A percentile compares a stretch with the other conserved stretches of the same genome.
Evolutionary conservation across 1,140 invertebrate species (phyloP).

Genomic region (Pentalonia nigronervosa): DNA sequence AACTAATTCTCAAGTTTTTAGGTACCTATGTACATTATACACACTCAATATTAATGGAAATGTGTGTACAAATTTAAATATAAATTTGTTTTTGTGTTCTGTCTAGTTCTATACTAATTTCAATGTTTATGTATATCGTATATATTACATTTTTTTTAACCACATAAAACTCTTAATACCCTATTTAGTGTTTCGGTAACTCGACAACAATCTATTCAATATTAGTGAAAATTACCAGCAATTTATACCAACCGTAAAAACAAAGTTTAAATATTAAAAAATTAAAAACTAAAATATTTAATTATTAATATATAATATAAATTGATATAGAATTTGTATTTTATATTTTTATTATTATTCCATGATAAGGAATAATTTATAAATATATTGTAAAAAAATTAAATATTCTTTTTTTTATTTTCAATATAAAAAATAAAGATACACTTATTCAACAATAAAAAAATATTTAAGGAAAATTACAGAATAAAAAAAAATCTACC

Average conservation of each 20-base stretch:
- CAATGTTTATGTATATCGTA: background rate
- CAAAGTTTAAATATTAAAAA: background rate
- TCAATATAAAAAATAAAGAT: too few species aligned
- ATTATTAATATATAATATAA: background rate
- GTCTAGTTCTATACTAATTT: background rate
- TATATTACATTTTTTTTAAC: background rate
- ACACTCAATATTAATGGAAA: background rate
- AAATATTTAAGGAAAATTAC: background rate
- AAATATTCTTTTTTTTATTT: too few species aligned
- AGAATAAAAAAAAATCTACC: background rate
- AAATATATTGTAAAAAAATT: too few species aligned
- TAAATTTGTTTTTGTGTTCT: background rate
- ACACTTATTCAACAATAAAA: too few species aligned
- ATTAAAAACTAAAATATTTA: background rate
- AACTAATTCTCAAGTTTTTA: background rate
- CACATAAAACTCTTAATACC: background rate
- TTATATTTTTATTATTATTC: too few species aligned
- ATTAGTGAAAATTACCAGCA: background rate
- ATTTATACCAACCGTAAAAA: background rate
- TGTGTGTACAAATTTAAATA: background rate
- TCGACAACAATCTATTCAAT: background rate
- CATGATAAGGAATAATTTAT: too few species aligned
- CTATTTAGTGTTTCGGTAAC: background rate
- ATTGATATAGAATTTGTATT: background rate
- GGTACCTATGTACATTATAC: background rate